phyloP scores from a whole-genome alignment of 1,140 invertebrate species.

The Brachystomella parvula region DNA sequence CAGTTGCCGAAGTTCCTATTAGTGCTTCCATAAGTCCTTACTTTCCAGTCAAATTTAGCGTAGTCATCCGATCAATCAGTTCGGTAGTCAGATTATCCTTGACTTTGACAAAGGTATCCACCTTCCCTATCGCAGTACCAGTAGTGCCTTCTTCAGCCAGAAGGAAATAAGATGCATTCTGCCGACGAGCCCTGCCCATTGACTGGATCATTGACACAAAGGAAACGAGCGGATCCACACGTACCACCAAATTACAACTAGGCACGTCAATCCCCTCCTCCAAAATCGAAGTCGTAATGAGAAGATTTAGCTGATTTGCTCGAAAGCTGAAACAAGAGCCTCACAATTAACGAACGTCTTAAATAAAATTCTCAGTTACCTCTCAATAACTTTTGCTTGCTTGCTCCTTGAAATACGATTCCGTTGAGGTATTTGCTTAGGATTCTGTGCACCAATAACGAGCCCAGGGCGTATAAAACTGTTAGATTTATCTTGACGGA shows the following conservation, averaged over 20 bases:
- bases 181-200: conserved; percentile 60
- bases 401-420: not conserved
- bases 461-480: not conserved
- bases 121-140: not conserved
- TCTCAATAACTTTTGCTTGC: not conserved
- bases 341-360: not conserved
- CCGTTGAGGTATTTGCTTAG: not conserved
- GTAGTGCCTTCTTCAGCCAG: conserved; percentile 41
- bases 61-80: not conserved
- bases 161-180: conserved; percentile 51
- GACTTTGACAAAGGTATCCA: not conserved
- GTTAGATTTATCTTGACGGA: too few relatives aligned
- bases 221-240: conserved; percentile 56
- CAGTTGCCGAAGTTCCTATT: too few relatives aligned
- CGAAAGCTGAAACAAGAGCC: not conserved
- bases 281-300: conserved; percentile 15
- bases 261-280: conserved; percentile 30
- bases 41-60: not conserved
- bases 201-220: conserved; percentile 76
- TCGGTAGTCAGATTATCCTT: not conserved
- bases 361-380: not conserved
- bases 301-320: not conserved
- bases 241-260: conserved; percentile 22
- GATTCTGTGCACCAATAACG: not conserved
- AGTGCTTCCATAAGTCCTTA: too few relatives aligned